Evolutionary conservation across 2,113 vertebrate genomes (phyloP).

Genomic region (Ciconia boyciana): DNA sequence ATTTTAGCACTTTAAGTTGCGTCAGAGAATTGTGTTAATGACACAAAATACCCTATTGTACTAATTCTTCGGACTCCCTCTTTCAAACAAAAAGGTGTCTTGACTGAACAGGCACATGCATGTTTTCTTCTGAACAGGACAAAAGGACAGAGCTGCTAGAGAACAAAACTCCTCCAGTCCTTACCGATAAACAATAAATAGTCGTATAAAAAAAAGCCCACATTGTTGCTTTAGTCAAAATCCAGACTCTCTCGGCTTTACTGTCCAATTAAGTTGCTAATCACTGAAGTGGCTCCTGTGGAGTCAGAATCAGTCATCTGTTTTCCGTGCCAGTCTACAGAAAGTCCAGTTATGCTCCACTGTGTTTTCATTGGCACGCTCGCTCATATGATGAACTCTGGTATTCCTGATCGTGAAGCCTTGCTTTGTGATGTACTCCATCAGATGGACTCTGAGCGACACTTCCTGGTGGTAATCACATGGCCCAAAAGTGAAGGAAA

Average conservation of each 20-base stretch:
- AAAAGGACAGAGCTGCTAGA: constrained; percentile 55
- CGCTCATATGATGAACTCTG: constrained; percentile 97
- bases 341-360: constrained; percentile 99
- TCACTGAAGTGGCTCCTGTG: background rate
- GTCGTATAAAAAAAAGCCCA: constrained; percentile 52
- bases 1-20: constrained; percentile 71
- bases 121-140: constrained; percentile 50
- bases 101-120: constrained; percentile 79
- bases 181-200: constrained; percentile 80
- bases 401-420: constrained; percentile 97
- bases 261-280: background rate
- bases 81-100: constrained; percentile 73
- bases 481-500: constrained; percentile 97
- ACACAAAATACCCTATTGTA: constrained; percentile 50
- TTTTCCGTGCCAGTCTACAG: constrained; percentile 92
- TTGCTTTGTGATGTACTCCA: constrained; percentile 99
- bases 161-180: constrained; percentile 63
- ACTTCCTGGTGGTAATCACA: constrained; percentile 99
- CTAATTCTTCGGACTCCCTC: constrained; percentile 63
- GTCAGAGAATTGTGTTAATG: constrained; percentile 63
- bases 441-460: constrained; percentile 91
- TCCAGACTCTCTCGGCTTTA: constrained; percentile 27
- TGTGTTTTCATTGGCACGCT: constrained; percentile 97
- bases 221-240: constrained; percentile 39
- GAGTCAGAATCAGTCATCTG: constrained; percentile 84